Base-by-base conservation (phyloP, 92 coral and sea anemone species). In the Meandrina meandrites region DNA sequence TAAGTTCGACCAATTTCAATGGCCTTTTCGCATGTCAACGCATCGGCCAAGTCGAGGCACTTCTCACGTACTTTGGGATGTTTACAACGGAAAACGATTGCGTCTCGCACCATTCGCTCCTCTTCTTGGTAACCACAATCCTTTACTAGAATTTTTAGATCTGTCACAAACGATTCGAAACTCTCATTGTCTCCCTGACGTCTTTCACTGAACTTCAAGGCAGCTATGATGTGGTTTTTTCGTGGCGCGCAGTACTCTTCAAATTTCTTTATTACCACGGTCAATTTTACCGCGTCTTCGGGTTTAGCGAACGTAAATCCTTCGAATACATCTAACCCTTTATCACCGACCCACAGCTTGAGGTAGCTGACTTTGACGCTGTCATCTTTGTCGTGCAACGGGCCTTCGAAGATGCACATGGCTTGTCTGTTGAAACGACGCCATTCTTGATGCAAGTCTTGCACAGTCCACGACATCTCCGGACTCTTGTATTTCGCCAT, bases 91-190 rank as follows among this genome's bases (percentile, higher is more conserved):
- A 40, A 40, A 40, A 40, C 45, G 6, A 1, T 86, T 47, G 89
- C 84, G 48, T 86, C 89, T 45, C 89, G 76, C 37, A 86, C 89
- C 84, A 86, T 78, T 3, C 84, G 75, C 36, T 86, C 84, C 34
- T 85, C 88, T n/a, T 85, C 81, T 81, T 81, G 60, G 22, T 67
- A 81, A 66, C 86, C 78, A 70, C 86, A 45, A 45, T 81, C 86
- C 56, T 67, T 81, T 2, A 81, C 51, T 21, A 80, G 51, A 42
- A 80, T 80, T 53, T 66, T 58, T 31, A 80, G 74, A 18, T 80
- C 84, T 36, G 84, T 80, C 4, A 79, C 51, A 64, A 79, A 79
- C 8, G 30, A 81, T 11, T 81, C 62, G 22, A 81, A 81, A 17
- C 21, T 37, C 76, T 81, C 85, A 37, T 40, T 66, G 18, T 67